Evolutionary conservation across 2,113 vertebrate species (phyloP), one percentile per base, ranked within the genome.

Genomic region (Struthidea cinerea): DNA sequence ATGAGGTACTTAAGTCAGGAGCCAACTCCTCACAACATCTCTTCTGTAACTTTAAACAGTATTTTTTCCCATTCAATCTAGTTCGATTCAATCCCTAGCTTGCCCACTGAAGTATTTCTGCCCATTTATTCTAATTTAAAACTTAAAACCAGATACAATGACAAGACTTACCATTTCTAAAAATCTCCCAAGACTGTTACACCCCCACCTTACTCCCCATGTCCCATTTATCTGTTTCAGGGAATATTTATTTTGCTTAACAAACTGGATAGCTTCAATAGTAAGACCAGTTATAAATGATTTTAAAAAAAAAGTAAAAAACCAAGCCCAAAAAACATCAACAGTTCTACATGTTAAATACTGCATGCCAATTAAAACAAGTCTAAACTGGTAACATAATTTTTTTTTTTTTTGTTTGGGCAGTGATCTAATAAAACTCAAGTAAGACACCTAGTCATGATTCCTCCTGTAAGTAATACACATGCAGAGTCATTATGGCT

Each of bases 201-300:
- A 22, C 4, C 4, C 10, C 12, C 9, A 42, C 6, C 41, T 26
- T 8, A 26, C 1, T 6, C 3, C 27, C 26, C 9, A 10, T 7
- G n/a, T 52, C 26, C 11, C 26, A 30, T 47, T 79, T 15, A 57
- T 33, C 23, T 42, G 16, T 9, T 68, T 50, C 42, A 83, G 16
- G 8, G 8, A 91, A 16, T 68, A 71, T 24, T 80, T 68, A 11
- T 15, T 77, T 55, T 59, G 30, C 28, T 81, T 68, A 80, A 57
- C 5, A 76, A 80, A n/a, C 53, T 59, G 49, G 42, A 63, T 11
- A 41, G 19, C 17, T 68, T 68, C 41, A 84, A 47, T 22, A 69
- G 23, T 56, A 73, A 59, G 28, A 73, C 20, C 21, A 50, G 9
- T 64, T 42, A 81, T 1, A 4, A 68, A 65, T 27, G 0, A 60